Percentiles rank a stretch among this genome's conserved stretches.
Conservation (phyloP, 2,888 invertebrate species). For the Tenthredo amoena region DNA sequence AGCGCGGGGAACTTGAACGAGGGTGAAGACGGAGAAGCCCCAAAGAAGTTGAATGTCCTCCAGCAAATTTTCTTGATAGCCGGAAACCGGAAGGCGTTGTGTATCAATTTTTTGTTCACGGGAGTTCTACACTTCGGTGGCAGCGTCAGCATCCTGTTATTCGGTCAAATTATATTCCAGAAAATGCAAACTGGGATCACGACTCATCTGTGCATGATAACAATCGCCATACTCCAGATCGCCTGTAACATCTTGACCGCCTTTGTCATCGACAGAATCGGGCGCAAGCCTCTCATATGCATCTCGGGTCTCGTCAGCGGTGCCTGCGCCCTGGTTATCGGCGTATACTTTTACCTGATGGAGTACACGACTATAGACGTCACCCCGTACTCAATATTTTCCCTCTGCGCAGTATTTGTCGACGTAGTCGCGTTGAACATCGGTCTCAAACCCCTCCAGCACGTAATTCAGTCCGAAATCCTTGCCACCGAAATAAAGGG, state of each 20-base stretch:
- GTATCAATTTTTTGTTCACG: slow-evolving; percentile 76
- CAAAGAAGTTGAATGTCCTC: slow-evolving; percentile 52
- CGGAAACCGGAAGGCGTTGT: slow-evolving; percentile 74
- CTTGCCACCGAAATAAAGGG: slow-evolving; percentile 67
- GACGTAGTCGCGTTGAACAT: slow-evolving; percentile 63
- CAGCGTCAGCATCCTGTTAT: slow-evolving; percentile 70
- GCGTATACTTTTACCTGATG: slow-evolving; percentile 62
- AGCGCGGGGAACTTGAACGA: neutral
- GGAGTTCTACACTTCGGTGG: slow-evolving; percentile 78
- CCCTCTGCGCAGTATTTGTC: slow-evolving; percentile 62
- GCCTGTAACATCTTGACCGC: slow-evolving; percentile 70
- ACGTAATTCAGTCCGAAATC: slow-evolving; percentile 64
- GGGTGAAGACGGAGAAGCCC: neutral
- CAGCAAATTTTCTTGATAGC: slow-evolving; percentile 64
- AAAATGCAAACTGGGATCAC: slow-evolving; percentile 57
- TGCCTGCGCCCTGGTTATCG: slow-evolving; percentile 62
- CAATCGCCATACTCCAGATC: slow-evolving; percentile 66
- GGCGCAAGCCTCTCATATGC: slow-evolving; percentile 78
- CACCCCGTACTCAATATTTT: slow-evolving; percentile 55
- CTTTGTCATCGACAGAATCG: slow-evolving; percentile 76
- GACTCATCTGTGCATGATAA: slow-evolving; percentile 62
- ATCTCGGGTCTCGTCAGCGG: slow-evolving; percentile 67
- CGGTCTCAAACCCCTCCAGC: slow-evolving; percentile 62
- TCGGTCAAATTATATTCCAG: slow-evolving; percentile 77
- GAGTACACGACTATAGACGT: slow-evolving; percentile 62